Percentiles rank a stretch among this genome's conserved stretches.
These are phyloP conservation scores for Gallinago jamesoni DNA, from an alignment of 2,113 vertebrate species.

Conservation along the genomic window DNA sequence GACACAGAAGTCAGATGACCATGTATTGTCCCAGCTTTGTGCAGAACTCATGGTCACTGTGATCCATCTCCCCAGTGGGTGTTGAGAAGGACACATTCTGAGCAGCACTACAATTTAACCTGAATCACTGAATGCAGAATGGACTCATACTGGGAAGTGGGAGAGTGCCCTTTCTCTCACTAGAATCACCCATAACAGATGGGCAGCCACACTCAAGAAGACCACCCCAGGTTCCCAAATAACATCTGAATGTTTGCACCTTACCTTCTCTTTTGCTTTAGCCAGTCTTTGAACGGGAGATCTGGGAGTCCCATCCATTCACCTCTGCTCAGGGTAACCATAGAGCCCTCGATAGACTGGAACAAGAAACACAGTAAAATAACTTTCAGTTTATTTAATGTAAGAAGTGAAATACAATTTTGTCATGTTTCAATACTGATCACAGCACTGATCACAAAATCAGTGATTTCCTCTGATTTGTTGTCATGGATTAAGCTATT, in stretches of 20 bases:
- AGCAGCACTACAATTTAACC: not conserved
- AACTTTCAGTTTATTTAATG: not conserved
- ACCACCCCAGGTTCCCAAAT: not conserved
- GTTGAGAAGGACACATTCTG: not conserved
- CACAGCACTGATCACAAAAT: not conserved
- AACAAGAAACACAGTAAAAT: not conserved
- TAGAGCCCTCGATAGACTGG: conserved; percentile 82
- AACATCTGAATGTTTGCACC: not conserved
- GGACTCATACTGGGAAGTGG: not conserved
- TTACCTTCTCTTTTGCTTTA: conserved; percentile 76
- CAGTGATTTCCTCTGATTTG: not conserved
- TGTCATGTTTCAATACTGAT: not conserved
- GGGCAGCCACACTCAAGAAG: not conserved
- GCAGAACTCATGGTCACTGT: not conserved
- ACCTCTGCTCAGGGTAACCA: conserved; percentile 82
- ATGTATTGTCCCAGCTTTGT: not conserved
- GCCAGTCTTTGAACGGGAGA: conserved; percentile 81
- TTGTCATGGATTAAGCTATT: not conserved
- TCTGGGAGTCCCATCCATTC: conserved; percentile 87
- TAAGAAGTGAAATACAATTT: not conserved
- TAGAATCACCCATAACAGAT: not conserved
- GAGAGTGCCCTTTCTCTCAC: not conserved
- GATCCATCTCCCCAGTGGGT: not conserved
- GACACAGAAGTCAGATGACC: not conserved
- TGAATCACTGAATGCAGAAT: not conserved